phyloP scores from a whole-genome alignment of 2,888 invertebrate species.

The Diogma glabrata region DNA sequence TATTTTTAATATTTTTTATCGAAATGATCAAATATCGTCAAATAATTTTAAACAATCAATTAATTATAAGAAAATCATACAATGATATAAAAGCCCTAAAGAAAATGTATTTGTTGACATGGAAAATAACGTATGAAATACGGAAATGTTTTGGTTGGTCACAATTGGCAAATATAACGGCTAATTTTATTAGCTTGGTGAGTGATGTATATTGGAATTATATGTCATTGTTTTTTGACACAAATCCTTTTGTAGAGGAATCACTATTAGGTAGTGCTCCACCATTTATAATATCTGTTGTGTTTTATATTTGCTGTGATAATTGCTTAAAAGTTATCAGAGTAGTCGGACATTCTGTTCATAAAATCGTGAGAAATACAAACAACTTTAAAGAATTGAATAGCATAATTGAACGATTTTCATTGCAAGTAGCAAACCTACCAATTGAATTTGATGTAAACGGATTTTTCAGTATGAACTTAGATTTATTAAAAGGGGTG shows the following conservation, averaged over 20 bases:
- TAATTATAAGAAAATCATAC: not conserved
- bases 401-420: slow-evolving; percentile 17
- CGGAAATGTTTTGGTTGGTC: slow-evolving; percentile 7
- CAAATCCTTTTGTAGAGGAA: slow-evolving; percentile 1
- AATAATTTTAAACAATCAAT: not conserved
- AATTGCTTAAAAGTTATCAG: slow-evolving; percentile 1
- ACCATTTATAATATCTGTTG: not conserved
- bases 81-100: not conserved
- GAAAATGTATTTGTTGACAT: not conserved
- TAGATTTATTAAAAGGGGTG: slow-evolving; percentile 18
- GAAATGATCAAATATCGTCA: slow-evolving; percentile 1
- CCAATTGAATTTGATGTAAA: slow-evolving; percentile 16
- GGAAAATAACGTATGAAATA: not conserved
- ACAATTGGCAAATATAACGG: slow-evolving; percentile 7
- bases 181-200: not conserved
- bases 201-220: slow-evolving; percentile 6
- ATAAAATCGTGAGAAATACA: slow-evolving; percentile 4
- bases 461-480: slow-evolving; percentile 20
- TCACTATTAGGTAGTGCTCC: not conserved
- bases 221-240: not conserved
- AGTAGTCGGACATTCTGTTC: slow-evolving; percentile 5
- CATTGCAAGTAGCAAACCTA: slow-evolving; percentile 17
- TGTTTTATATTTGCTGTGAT: slow-evolving; percentile 5
- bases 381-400: not conserved
- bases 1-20: slow-evolving; percentile 5